Evolutionary conservation across 2,888 invertebrate genomes (phyloP).

Genomic region (Lycaena phlaeas): DNA sequence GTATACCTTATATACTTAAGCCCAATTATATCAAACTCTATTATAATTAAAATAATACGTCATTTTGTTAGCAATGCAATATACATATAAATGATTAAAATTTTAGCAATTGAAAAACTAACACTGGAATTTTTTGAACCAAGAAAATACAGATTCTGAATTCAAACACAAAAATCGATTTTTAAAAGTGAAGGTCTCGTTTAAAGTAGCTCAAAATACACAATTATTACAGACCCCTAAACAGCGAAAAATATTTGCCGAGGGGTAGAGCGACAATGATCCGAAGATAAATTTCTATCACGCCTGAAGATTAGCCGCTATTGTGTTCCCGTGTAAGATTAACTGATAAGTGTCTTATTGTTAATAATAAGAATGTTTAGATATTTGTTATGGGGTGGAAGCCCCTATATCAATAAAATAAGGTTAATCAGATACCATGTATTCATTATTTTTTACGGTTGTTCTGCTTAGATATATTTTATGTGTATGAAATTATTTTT

Average conservation of each 20-base stretch:
- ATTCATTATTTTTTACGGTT: constrained; percentile 2
- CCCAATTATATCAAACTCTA: too few species aligned
- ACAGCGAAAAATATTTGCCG: constrained; percentile 31
- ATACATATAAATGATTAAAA: too few species aligned
- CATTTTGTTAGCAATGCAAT: too few species aligned
- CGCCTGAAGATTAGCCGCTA: constrained; percentile 61
- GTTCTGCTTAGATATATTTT: not conserved
- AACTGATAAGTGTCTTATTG: constrained; percentile 68
- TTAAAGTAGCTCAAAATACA: constrained; percentile 1
- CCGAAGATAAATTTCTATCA: constrained; percentile 66
- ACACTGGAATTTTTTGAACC: too few species aligned
- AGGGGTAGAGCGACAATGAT: constrained; percentile 45
- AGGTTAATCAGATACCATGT: constrained; percentile 6
- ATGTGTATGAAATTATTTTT: not conserved
- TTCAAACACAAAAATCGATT: too few species aligned
- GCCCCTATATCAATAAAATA: constrained; percentile 20
- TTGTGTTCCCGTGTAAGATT: constrained; percentile 66
- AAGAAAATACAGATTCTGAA: too few species aligned
- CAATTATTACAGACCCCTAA: constrained; percentile 24
- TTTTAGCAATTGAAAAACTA: too few species aligned
- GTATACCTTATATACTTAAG: too few species aligned
- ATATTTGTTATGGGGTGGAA: constrained; percentile 33
- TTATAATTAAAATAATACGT: too few species aligned
- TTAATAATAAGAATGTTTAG: constrained; percentile 66
- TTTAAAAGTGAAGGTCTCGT: too few species aligned